These are phyloP conservation scores for Pemphredon lugubris DNA, from an alignment of 2,888 invertebrate genomes.

Conservation along the genomic window DNA sequence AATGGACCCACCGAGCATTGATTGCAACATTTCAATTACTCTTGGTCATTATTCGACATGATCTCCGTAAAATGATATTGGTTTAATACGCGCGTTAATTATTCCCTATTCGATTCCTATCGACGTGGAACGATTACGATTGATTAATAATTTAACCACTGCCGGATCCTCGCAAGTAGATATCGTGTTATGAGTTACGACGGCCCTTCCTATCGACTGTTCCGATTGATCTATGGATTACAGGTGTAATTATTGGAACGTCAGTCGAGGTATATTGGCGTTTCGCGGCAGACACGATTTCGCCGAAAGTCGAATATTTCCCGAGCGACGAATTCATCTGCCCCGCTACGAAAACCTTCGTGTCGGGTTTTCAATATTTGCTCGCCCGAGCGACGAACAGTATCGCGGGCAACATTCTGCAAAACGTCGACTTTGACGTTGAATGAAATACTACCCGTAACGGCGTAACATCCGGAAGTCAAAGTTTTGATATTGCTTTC, in stretches of 20 bases:
- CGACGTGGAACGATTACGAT: neutral
- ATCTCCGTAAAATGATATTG: neutral
- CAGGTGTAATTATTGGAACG: constrained; percentile 6
- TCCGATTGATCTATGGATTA: constrained; percentile 5
- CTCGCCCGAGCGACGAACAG: neutral
- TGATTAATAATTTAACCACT: neutral
- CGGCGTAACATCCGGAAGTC: no score
- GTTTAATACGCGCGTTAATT: neutral
- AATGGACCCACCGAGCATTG: neutral
- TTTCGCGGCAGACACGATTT: constrained; percentile 1
- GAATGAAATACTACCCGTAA: neutral
- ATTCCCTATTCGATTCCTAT: neutral
- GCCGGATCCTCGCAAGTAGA: neutral
- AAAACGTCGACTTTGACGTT: neutral
- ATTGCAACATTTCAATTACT: constrained; percentile 12
- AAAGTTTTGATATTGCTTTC: no score
- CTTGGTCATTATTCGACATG: neutral
- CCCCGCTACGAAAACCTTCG: neutral
- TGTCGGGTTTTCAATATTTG: constrained; percentile 25
- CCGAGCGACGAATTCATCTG: constrained; percentile 15
- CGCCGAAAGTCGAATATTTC: constrained; percentile 14
- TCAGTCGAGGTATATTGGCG: neutral
- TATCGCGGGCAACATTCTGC: neutral
- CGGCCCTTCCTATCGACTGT: no score
- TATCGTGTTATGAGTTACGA: neutral